Percentiles rank a stretch among this genome's conserved stretches.
Conservation (phyloP, 2,888 invertebrate genomes). For the Andrena dorsata region DNA sequence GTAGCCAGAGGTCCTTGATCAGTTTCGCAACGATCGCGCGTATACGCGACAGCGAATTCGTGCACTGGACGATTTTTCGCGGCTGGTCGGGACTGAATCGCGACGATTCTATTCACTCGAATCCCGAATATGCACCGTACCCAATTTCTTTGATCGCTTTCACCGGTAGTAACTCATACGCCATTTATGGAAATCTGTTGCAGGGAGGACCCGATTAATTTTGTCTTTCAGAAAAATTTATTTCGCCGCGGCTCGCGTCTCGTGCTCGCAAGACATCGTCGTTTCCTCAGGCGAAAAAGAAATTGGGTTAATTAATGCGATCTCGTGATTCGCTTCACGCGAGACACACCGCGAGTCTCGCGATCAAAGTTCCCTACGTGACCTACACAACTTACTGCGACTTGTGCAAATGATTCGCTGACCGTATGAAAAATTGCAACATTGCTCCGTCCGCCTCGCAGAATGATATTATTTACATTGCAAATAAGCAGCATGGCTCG, state of each 20-base stretch:
- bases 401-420: background rate
- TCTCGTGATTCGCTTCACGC: constrained; percentile 19
- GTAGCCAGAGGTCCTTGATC: constrained; percentile 50
- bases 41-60: constrained; percentile 44
- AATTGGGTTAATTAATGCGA: constrained; percentile 58
- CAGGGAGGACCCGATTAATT: background rate
- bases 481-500: constrained; percentile 25
- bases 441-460: background rate
- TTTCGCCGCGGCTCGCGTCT: background rate
- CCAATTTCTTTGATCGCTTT: background rate
- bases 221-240: background rate
- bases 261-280: constrained; percentile 12
- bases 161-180: too few relatives aligned
- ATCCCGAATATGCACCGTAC: too few relatives aligned
- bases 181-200: too few relatives aligned
- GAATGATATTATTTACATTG: constrained; percentile 40
- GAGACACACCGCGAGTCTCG: constrained; percentile 12
- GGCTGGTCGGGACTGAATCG: background rate
- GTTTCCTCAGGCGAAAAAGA: constrained; percentile 37
- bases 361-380: constrained; percentile 20
- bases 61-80: background rate
- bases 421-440: constrained; percentile 7
- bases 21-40: constrained; percentile 43
- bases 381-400: background rate
- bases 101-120: background rate